phyloP scores from a whole-genome alignment of 2,113 vertebrate species.

The Pteronura brasiliensis region DNA sequence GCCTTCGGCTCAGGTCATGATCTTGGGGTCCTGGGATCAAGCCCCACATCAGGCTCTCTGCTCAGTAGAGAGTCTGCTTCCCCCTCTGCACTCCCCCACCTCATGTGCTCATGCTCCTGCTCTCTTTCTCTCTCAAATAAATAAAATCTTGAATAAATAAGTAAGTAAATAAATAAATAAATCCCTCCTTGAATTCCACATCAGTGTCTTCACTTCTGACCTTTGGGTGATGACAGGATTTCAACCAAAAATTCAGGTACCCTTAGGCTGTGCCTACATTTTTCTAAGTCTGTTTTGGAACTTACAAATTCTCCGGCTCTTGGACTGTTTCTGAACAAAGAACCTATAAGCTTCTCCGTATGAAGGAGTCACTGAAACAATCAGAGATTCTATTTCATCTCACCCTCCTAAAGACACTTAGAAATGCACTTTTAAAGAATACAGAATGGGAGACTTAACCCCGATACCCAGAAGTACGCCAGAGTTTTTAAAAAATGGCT shows the following conservation, averaged over 20 bases:
- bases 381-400: not conserved
- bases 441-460: not conserved
- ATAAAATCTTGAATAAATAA: not conserved
- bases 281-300: slow-evolving; percentile 4
- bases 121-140: not conserved
- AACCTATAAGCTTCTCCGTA: not conserved
- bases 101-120: not conserved
- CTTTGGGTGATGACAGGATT: not conserved
- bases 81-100: not conserved
- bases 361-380: not conserved
- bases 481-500: not conserved
- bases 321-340: not conserved
- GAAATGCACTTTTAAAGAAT: not conserved
- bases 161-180: not conserved
- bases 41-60: not conserved
- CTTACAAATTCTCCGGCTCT: not conserved
- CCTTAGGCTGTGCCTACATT: not conserved
- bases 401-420: not conserved
- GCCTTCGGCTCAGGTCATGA: not conserved
- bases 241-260: not conserved
- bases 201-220: not conserved
- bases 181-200: not conserved
- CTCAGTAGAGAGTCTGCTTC: not conserved
- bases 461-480: not conserved
- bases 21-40: not conserved